phyloP scores from a whole-genome alignment of 2,888 invertebrate species.

The Entomobrya proxima region DNA sequence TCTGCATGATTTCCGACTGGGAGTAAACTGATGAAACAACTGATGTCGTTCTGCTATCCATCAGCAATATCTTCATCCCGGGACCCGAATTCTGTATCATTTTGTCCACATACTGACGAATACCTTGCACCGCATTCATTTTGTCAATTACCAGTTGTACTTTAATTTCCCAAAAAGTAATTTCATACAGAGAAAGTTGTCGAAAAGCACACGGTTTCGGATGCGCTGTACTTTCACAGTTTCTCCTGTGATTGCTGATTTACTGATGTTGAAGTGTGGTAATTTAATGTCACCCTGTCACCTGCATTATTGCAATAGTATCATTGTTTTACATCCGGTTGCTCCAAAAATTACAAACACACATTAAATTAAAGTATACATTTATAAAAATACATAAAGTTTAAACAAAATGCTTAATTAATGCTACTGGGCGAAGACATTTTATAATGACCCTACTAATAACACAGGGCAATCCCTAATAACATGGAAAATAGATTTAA shows the following conservation, averaged over 20 bases:
- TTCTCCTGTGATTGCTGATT: not conserved
- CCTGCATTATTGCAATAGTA: conserved; percentile 20
- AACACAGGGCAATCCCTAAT: too few relatives aligned
- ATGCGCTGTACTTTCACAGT: not conserved
- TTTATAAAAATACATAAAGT: not conserved
- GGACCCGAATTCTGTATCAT: conserved; percentile 99
- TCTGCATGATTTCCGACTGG: conserved; percentile 98
- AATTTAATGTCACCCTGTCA: not conserved
- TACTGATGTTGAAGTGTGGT: not conserved
- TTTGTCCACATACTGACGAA: conserved; percentile 95
- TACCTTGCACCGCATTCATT: conserved; percentile 95
- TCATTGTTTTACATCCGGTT: conserved; percentile 22
- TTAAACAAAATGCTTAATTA: not conserved
- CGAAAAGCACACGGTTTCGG: not conserved
- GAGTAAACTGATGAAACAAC: conserved; percentile 96
- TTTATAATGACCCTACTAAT: too few relatives aligned
- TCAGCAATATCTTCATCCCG: conserved; percentile 98
- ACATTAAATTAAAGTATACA: not conserved
- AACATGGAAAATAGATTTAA: too few relatives aligned
- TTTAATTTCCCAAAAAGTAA: too few relatives aligned
- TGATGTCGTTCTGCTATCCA: conserved; percentile 93
- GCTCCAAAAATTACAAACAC: conserved; percentile 3
- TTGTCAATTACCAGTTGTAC: too few relatives aligned
- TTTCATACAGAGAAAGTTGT: not conserved
- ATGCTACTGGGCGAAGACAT: too few relatives aligned